phyloP scores from a whole-genome alignment of 2,797 vertebrate genomes.

The Telmatherina bonti region DNA sequence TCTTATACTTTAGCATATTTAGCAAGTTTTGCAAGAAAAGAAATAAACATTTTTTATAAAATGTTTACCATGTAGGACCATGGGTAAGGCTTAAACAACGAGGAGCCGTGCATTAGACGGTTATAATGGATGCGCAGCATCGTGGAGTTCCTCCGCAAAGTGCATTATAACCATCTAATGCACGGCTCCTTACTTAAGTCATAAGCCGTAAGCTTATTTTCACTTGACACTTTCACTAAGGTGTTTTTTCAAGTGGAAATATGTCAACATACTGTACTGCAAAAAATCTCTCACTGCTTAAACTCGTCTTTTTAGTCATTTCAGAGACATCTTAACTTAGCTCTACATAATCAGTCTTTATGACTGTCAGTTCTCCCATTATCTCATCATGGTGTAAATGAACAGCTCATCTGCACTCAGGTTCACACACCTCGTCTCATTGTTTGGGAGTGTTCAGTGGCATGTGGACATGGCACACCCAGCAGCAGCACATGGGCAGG shows the following conservation, averaged over 20 bases:
- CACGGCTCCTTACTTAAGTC: too few species aligned
- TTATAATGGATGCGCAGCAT: too few species aligned
- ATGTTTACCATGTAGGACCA: too few species aligned
- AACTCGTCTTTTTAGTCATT: neutral
- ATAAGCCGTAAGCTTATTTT: too few species aligned
- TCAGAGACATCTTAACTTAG: neutral
- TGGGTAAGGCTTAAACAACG: too few species aligned
- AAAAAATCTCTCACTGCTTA: neutral
- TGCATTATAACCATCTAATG: too few species aligned
- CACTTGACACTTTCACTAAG: neutral
- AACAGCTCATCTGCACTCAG: slow-evolving; percentile 18
- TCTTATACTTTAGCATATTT: too few species aligned
- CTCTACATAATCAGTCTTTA: neutral
- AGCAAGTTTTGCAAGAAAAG: too few species aligned
- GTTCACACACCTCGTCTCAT: slow-evolving; percentile 64
- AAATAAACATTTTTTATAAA: too few species aligned
- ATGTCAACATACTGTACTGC: neutral
- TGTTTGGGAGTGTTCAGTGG: slow-evolving; percentile 72
- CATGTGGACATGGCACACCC: slow-evolving; percentile 74
- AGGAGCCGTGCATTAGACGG: too few species aligned
- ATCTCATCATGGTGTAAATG: slow-evolving; percentile 29
- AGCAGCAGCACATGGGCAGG: slow-evolving; percentile 57
- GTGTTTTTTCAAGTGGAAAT: neutral
- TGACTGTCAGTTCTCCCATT: slow-evolving; percentile 14
- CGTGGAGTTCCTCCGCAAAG: too few species aligned